Conservation (phyloP, 2,888 invertebrate genomes). For the Peribatodes rhomboidaria region DNA sequence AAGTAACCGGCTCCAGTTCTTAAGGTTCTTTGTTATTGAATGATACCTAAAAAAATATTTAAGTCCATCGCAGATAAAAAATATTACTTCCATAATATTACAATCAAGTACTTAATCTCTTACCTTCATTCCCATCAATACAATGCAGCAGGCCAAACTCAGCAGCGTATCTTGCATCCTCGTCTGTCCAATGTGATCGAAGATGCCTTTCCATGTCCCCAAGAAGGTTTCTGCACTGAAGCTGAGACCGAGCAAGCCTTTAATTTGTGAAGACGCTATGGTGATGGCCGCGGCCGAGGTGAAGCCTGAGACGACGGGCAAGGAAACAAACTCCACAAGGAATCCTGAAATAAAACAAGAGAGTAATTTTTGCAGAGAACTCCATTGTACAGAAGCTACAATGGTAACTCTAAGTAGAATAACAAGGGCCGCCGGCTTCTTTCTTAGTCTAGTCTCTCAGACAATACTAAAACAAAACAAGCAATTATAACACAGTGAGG, state of each 20-base stretch:
- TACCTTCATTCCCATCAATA: conserved; percentile 88
- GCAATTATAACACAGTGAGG: too few relatives aligned
- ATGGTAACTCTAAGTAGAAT: too few relatives aligned
- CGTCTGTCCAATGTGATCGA: conserved; percentile 82
- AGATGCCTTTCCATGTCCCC: conserved; percentile 86
- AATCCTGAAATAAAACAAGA: conserved; percentile 83
- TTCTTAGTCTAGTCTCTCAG: too few relatives aligned
- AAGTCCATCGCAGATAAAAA: too few relatives aligned
- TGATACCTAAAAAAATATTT: too few relatives aligned
- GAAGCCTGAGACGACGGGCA: conserved; percentile 91
- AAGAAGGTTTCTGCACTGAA: conserved; percentile 88
- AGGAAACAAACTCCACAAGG: conserved; percentile 90
- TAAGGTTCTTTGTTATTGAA: too few relatives aligned
- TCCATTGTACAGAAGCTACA: neutral
- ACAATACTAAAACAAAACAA: too few relatives aligned
- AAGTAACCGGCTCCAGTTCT: too few relatives aligned
- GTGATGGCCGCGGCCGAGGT: conserved; percentile 92
- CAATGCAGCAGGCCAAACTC: conserved; percentile 87
- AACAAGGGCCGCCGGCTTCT: too few relatives aligned
- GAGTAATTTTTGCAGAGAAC: neutral
- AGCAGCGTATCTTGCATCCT: conserved; percentile 87
- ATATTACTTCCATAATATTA: too few relatives aligned
- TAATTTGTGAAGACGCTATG: conserved; percentile 91
- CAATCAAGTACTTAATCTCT: too few relatives aligned
- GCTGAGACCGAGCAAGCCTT: conserved; percentile 88